Conservation (phyloP, 2,113 vertebrate species). For the Apeltes quadracus region DNA sequence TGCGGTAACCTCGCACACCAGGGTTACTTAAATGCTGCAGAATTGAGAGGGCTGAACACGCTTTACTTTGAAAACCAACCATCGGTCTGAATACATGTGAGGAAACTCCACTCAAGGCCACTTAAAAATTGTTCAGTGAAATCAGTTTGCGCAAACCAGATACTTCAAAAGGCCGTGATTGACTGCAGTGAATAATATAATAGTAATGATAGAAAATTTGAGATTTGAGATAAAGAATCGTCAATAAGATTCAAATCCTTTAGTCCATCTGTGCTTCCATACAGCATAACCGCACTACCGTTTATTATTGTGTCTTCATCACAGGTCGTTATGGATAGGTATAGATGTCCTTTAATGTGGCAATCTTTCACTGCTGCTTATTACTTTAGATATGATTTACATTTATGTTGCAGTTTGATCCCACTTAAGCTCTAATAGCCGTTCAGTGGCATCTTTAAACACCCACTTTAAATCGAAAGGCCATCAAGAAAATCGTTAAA, state of each 20-base stretch:
- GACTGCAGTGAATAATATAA: not conserved
- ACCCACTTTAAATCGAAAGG: constrained; percentile 25
- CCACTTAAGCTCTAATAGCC: constrained; percentile 14
- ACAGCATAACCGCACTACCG: not conserved
- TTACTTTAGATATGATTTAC: not conserved
- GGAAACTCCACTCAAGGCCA: not conserved
- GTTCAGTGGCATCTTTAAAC: constrained; percentile 28
- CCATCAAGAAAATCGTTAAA: constrained; percentile 38
- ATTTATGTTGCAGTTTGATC: constrained; percentile 15
- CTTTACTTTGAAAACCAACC: too few species aligned
- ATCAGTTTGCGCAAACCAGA: not conserved
- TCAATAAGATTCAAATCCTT: not conserved
- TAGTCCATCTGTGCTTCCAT: not conserved
- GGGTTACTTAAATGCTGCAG: too few species aligned
- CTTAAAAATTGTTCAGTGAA: not conserved
- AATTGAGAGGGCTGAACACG: too few species aligned
- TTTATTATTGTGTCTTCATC: not conserved
- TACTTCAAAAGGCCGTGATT: not conserved
- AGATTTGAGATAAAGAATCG: not conserved
- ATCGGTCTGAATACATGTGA: too few species aligned
- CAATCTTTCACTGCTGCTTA: not conserved
- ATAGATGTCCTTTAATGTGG: not conserved
- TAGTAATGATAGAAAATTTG: not conserved
- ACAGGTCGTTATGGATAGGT: not conserved
- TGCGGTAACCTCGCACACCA: too few species aligned